These are phyloP conservation scores for Hyles vespertilio DNA, from an alignment of 1,140 invertebrate genomes.

Conservation along the genomic window DNA sequence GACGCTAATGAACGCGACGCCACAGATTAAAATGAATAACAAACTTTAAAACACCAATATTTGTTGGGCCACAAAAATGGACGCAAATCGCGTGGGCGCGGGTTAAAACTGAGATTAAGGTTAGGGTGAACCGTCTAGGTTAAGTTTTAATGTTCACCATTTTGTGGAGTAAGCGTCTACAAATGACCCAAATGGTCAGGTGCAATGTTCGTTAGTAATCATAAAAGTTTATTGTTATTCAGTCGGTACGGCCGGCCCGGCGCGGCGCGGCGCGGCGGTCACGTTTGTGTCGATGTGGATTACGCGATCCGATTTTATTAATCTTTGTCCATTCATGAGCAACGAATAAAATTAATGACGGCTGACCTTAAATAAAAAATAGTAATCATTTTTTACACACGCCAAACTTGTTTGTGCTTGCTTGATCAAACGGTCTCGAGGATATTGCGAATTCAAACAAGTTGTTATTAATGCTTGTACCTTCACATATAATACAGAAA, in stretches of 20 bases:
- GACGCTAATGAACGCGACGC: neutral
- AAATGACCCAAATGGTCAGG: conserved; percentile 25
- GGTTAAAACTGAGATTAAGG: conserved; percentile 6
- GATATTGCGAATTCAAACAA: too few relatives aligned
- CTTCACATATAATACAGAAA: too few relatives aligned
- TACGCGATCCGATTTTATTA: conserved; percentile 43
- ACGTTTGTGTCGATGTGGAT: conserved; percentile 34
- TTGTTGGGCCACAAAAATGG: neutral
- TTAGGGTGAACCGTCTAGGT: conserved; percentile 6
- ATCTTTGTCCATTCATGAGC: conserved; percentile 43
- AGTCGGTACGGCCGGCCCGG: conserved; percentile 28
- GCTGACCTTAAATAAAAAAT: conserved; percentile 15
- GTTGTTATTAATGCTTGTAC: too few relatives aligned
- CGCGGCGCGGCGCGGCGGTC: conserved; percentile 33
- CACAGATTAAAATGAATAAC: too few relatives aligned
- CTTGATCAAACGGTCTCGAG: conserved; percentile 1
- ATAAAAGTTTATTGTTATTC: conserved; percentile 55
- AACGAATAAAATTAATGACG: conserved; percentile 17
- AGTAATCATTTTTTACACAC: conserved; percentile 3
- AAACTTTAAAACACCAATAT: conserved; percentile 7
- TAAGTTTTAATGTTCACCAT: conserved; percentile 4
- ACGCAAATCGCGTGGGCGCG: neutral
- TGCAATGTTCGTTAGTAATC: conserved; percentile 35
- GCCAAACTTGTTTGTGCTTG: conserved; percentile 19
- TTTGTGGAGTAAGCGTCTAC: conserved; percentile 2